Evolutionary conservation across 2,888 invertebrate genomes (phyloP).

Genomic region (Cerceris ruficornis): DNA sequence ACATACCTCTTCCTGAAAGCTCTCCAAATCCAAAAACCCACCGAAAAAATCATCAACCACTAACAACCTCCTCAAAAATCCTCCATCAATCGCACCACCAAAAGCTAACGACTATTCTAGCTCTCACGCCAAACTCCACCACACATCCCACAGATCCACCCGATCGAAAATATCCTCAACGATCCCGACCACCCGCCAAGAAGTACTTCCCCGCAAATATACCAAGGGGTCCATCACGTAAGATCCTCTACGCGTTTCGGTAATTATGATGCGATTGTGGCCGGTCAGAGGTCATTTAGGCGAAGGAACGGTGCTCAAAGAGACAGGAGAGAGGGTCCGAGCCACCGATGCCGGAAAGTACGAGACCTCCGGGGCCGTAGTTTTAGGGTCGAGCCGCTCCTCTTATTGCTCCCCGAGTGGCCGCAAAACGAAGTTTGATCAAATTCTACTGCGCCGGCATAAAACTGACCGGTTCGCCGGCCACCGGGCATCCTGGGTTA

Average conservation of each 20-base stretch:
- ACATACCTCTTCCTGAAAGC: no score
- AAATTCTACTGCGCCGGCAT: slow-evolving; percentile 81
- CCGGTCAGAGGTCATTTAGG: slow-evolving; percentile 47
- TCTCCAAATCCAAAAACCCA: no score
- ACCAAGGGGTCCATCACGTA: slow-evolving; percentile 19
- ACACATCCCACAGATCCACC: background rate
- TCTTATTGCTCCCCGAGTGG: slow-evolving; percentile 82
- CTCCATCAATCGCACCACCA: no score
- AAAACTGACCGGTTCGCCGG: slow-evolving; percentile 79
- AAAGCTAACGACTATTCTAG: no score
- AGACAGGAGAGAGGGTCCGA: slow-evolving; percentile 21
- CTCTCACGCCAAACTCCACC: background rate
- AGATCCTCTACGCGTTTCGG: slow-evolving; percentile 22
- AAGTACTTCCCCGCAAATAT: slow-evolving; percentile 24
- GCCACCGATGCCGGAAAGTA: slow-evolving; percentile 49
- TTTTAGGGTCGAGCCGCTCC: slow-evolving; percentile 66
- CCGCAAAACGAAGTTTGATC: slow-evolving; percentile 82
- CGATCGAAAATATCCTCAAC: slow-evolving; percentile 51
- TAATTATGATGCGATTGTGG: slow-evolving; percentile 57
- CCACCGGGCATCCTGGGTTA: slow-evolving; percentile 71
- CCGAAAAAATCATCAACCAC: no score
- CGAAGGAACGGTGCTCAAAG: slow-evolving; percentile 42
- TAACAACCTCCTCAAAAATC: no score
- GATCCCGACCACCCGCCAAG: background rate
- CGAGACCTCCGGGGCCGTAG: slow-evolving; percentile 64